Percentiles rank a stretch among this genome's conserved stretches.
Evolutionary conservation across 2,797 vertebrate genomes (phyloP).

Genomic region (Phrynocephalus guinanensis): DNA sequence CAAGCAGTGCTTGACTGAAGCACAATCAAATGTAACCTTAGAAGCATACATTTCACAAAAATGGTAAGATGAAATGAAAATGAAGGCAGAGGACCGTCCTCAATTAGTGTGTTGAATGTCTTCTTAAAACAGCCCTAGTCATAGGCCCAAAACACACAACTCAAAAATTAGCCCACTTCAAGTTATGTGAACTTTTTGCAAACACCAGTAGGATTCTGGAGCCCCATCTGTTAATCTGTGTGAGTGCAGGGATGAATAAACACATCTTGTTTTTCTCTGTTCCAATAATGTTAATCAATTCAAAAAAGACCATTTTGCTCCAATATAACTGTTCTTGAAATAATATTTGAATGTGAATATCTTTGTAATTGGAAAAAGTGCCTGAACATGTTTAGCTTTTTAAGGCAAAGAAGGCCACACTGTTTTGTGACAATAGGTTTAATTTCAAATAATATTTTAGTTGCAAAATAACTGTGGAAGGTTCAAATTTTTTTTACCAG

Average conservation of each 20-base stretch:
- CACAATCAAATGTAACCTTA: neutral
- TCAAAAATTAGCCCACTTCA: too few relatives aligned
- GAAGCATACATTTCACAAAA: neutral
- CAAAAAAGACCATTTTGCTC: too few relatives aligned
- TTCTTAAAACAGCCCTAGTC: neutral
- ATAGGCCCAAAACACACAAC: too few relatives aligned
- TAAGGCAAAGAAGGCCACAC: neutral
- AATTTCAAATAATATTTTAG: slow-evolving; percentile 23
- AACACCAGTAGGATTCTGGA: too few relatives aligned
- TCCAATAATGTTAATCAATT: too few relatives aligned
- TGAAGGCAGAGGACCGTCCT: neutral
- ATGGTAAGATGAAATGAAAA: neutral
- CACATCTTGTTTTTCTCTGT: too few relatives aligned
- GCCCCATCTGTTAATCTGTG: too few relatives aligned
- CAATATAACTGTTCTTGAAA: neutral
- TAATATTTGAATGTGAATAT: neutral
- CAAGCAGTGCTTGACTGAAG: too few relatives aligned
- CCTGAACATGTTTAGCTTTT: neutral
- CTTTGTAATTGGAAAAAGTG: neutral
- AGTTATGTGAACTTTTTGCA: too few relatives aligned
- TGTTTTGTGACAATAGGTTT: neutral
- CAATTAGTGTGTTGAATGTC: neutral
- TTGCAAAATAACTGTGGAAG: neutral
- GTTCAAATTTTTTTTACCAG: neutral
- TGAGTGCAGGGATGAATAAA: too few relatives aligned